Evolutionary conservation across 1,140 invertebrate genomes (phyloP), one percentile per base, ranked within the genome.

Genomic region (Aporrectodea caliginosa): DNA sequence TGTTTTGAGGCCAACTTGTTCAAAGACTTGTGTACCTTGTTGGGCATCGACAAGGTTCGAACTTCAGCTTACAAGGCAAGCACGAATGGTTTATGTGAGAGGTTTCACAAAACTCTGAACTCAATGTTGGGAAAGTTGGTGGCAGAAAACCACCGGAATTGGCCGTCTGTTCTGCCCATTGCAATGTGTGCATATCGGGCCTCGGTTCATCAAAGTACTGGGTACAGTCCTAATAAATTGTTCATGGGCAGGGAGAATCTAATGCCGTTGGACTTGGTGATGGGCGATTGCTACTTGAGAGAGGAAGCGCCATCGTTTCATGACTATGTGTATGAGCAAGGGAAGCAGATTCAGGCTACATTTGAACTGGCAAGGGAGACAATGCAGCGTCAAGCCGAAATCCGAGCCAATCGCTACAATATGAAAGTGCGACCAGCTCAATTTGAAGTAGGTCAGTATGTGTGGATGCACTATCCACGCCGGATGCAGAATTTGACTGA

Each of bases 51-150:
- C 35, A 82, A 83, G 76, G 74, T 78, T n/a, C n/a, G 82, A 16
- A 83, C 81, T 14, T 83, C 82, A 2, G 77, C 81, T 1, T 83
- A 83, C 71, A 80, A 84, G 73, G 84, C 82, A 1, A 77, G 74
- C 79, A 76, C 80, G 22, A 83, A 85, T 72, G 85, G 85, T 0
- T 32, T 69, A 27, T 22, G 16, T 27, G 78, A 79, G 75, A 79
- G 72, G 31, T 79, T 76, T 35, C 72, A 79, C 33, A 75, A 22
- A n/a, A 79, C 78, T 22, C 69, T 75, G 78, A 22, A 0, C 31
- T 33, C 72, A 29, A 79, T 79, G 78, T 79, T 75, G 34, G 73
- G 68, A 30, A 29, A 78, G 77, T 6, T 72, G 31, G 27, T 72
- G 6, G 2, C 2, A 72, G 70, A 72, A 12, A 29, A 27, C 14